Conservation (phyloP, 2,113 vertebrate species). For the Chlamydotis undulata region DNA sequence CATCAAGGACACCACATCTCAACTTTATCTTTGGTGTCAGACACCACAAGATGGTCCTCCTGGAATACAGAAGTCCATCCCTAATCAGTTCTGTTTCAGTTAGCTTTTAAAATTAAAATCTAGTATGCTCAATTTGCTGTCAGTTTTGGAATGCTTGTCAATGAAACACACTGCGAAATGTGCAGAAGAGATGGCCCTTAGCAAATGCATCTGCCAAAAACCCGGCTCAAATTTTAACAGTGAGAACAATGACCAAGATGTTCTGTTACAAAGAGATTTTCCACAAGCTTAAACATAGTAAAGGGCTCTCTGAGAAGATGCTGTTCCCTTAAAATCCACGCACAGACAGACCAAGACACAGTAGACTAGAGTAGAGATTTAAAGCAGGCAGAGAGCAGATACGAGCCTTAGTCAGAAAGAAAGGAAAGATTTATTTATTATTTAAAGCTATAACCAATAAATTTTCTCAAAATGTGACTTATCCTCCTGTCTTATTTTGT, state of each 20-base stretch:
- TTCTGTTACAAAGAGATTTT: conserved; percentile 55
- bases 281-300: conserved; percentile 46
- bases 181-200: not conserved
- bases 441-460: conserved; percentile 67
- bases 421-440: conserved; percentile 70
- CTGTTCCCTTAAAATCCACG: conserved; percentile 33
- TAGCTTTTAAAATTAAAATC: not conserved
- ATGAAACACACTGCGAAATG: not conserved
- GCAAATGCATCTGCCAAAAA: conserved; percentile 9
- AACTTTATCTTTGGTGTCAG: not conserved
- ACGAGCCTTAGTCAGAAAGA: conserved; percentile 72
- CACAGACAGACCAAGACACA: conserved; percentile 81
- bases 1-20: not conserved
- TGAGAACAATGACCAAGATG: conserved; percentile 63
- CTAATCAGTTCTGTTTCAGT: not conserved
- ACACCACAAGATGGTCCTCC: not conserved
- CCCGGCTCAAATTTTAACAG: conserved; percentile 44
- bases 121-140: not conserved
- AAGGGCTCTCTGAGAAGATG: conserved; percentile 48
- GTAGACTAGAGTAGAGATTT: conserved; percentile 75
- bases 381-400: conserved; percentile 79
- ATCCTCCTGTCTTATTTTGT: conserved; percentile 99
- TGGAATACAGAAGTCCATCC: not conserved
- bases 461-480: conserved; percentile 98
- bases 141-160: conserved; percentile 1